Percentiles rank a stretch among this genome's conserved stretches.
phyloP scores from a whole-genome alignment of 2,113 vertebrate species.

The Pituophis catenifer region DNA sequence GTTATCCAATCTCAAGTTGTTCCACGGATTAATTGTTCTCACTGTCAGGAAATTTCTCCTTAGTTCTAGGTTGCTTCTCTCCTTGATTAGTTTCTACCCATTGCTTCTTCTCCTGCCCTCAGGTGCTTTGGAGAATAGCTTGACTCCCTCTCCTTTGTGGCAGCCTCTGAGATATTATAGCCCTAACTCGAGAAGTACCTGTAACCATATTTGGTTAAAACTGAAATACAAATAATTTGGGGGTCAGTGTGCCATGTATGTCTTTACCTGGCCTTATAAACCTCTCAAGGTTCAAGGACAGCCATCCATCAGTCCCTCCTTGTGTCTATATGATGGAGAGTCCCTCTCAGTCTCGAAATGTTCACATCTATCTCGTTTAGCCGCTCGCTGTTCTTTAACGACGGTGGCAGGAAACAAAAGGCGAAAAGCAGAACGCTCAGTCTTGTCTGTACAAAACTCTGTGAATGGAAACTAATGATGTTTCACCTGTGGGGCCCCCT shows the following conservation, averaged over 20 bases:
- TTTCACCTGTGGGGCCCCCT: background rate
- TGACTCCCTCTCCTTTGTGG: no score
- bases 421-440: background rate
- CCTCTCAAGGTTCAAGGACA: background rate
- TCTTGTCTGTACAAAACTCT: background rate
- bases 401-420: background rate
- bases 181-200: background rate
- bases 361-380: background rate
- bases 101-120: no score
- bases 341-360: rapidly evolving
- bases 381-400: background rate
- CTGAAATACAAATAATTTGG: background rate
- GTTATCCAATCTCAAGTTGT: no score
- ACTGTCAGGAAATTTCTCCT: no score
- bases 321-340: background rate
- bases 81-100: no score
- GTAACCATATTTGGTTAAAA: background rate
- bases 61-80: no score
- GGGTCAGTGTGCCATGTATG: background rate
- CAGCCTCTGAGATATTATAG: no score
- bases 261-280: background rate
- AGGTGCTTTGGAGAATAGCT: no score
- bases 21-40: no score
- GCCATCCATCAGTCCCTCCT: background rate
- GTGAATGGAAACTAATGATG: constrained; percentile 2